Evolutionary conservation across 1,140 invertebrate species (phyloP), one percentile per base, ranked within the genome.

Genomic region (Octopus bimaculoides): DNA sequence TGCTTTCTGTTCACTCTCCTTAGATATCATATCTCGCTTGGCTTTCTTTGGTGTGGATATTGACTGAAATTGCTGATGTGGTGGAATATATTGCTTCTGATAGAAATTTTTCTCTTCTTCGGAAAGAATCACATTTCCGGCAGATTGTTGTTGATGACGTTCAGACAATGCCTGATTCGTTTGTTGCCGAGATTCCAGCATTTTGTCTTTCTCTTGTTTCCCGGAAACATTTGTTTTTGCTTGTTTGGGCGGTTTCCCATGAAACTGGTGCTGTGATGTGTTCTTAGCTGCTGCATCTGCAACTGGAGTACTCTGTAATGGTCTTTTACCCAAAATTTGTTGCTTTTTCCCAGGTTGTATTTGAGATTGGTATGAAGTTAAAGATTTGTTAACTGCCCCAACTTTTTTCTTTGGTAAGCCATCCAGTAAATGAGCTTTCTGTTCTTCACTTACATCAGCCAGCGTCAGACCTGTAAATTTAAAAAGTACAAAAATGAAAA

Each of bases 71-170:
- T 71, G 66, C 7, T 71, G 66, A 20, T 71, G 66, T 0, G 66
- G 66, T n/a, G 66, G 66, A 71, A 71, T 71, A 71, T 71, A 71
- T 17, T 71, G 66, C 26, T 71, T 71, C 66, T 71, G 66, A 17
- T 71, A 71, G 66, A 71, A 71, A 71, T 71, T 71, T 20, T 71
- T 71, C 26, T 71, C 17, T 14, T 71, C 66, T 71, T 71, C 66
- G 14, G 66, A 71, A 14, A 71, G 14, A 20, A 71, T 71, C 66
- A 71, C 66, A 71, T 71, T 71, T 6, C 14, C 26, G 17, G 66
- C 66, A n/a, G 66, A 14, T 71, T 71, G 66, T 4, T 14, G 5
- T 71, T 71, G 17, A 12, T 8, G 5, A 8, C 6, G 5, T 5
- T 71, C 26, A 61, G 17, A 9, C 17, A 17, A 17, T 20, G 17